phyloP scores from a whole-genome alignment of 2,113 vertebrate species.

The Neogobius melanostomus region DNA sequence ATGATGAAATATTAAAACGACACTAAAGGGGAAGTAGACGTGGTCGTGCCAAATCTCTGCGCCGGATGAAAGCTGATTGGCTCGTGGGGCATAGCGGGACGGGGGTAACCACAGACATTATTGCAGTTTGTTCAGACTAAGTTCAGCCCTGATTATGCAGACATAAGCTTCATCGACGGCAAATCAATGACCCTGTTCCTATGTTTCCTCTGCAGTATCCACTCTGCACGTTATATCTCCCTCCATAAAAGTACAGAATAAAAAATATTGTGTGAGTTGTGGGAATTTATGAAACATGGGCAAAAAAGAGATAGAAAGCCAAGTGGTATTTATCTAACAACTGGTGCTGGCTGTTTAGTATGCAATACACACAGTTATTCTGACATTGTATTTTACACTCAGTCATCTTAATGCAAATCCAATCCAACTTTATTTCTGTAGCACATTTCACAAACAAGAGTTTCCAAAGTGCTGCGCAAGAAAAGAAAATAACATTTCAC shows the following conservation, averaged over 20 bases:
- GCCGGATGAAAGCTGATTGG: constrained; percentile 31
- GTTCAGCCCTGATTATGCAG: constrained; percentile 2
- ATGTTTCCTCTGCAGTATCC: not conserved
- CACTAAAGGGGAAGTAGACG: constrained; percentile 14
- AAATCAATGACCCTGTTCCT: constrained; percentile 29
- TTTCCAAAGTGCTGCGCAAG: too few relatives aligned
- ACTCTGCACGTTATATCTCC: not conserved
- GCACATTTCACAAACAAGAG: too few relatives aligned
- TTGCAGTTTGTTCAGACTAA: constrained; percentile 1
- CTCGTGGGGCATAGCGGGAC: constrained; percentile 19
- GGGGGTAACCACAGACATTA: constrained; percentile 3
- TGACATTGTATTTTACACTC: too few relatives aligned
- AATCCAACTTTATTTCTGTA: too few relatives aligned
- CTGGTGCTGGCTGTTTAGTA: too few relatives aligned
- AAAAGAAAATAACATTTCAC: too few relatives aligned
- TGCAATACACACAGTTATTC: too few relatives aligned
- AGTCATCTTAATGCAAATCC: too few relatives aligned
- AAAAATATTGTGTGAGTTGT: too few relatives aligned
- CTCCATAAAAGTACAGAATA: not conserved
- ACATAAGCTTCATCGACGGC: constrained; percentile 15
- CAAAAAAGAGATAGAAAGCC: too few relatives aligned
- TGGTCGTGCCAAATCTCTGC: constrained; percentile 19
- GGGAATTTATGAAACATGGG: too few relatives aligned
- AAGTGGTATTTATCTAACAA: too few relatives aligned
- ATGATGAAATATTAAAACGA: constrained; percentile 55